phyloP scores from a whole-genome alignment of 2,797 vertebrate species.

The Sarcoramphus papa region DNA sequence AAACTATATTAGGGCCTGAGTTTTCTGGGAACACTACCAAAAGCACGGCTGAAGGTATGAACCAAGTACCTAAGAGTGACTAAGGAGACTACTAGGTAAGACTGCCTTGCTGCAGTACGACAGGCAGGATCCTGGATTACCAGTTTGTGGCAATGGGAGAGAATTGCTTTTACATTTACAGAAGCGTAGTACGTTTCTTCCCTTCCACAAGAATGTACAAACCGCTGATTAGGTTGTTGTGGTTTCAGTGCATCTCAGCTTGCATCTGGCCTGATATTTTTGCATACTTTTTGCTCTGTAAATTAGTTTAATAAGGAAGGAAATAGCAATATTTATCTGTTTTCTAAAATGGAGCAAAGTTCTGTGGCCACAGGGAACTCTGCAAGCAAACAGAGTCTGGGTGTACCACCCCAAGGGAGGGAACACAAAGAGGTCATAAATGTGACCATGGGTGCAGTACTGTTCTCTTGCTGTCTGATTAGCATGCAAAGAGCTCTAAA shows the following conservation, averaged over 20 bases:
- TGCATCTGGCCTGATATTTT: not conserved
- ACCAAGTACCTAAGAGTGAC: accelerated
- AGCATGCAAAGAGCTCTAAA: not conserved
- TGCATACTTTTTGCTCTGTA: not conserved
- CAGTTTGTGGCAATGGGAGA: not conserved
- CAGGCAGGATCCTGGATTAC: not conserved
- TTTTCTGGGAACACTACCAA: not conserved
- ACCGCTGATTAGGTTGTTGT: accelerated
- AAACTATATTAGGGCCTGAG: accelerated
- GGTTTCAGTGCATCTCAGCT: not conserved
- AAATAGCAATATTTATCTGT: not conserved
- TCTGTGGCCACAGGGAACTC: not conserved
- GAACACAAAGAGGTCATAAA: accelerated
- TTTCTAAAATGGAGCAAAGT: not conserved
- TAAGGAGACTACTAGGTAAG: accelerated
- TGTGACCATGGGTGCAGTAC: not conserved
- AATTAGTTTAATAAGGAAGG: not conserved
- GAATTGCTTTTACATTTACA: not conserved
- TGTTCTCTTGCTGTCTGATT: not conserved
- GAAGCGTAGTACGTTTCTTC: not conserved
- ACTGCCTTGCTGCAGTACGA: accelerated
- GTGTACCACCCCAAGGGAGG: not conserved
- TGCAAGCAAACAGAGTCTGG: too few species aligned
- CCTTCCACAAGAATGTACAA: not conserved
- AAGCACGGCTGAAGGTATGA: not conserved